A percentile compares a stretch with the other conserved stretches of the same genome.
Conservation (phyloP, 64 coral and sea anemone species). For the Actinia tenebrosa region DNA sequence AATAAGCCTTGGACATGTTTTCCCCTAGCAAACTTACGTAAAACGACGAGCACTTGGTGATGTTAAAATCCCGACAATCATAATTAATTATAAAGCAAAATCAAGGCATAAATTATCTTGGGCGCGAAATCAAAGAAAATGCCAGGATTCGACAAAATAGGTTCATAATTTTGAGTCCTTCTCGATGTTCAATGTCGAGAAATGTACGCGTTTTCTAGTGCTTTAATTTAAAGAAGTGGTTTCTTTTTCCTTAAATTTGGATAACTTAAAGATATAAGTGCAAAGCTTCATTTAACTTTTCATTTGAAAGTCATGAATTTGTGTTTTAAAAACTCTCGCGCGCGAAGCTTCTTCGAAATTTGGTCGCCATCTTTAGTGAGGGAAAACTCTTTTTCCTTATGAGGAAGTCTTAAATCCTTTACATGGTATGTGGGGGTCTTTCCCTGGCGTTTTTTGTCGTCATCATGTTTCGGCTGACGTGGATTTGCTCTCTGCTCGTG, state of each 20-base stretch:
- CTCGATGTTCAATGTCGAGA: background rate
- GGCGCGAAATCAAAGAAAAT: background rate
- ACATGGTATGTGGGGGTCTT: background rate
- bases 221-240: background rate
- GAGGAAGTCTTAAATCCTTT: background rate
- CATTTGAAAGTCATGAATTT: background rate
- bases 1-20: background rate
- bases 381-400: background rate
- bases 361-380: background rate
- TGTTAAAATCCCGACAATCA: background rate
- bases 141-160: background rate
- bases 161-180: background rate
- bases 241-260: background rate
- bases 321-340: conserved; percentile 1
- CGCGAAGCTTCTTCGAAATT: background rate
- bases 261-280: background rate
- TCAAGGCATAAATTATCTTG: background rate
- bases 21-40: background rate
- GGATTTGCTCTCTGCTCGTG: background rate
- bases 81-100: background rate
- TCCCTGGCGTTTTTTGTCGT: background rate
- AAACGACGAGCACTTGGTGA: background rate
- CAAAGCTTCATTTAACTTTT: background rate
- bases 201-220: background rate
- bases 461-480: background rate